Evolutionary conservation across 2,888 invertebrate species (phyloP).

Genomic region (Adela reaumurella): DNA sequence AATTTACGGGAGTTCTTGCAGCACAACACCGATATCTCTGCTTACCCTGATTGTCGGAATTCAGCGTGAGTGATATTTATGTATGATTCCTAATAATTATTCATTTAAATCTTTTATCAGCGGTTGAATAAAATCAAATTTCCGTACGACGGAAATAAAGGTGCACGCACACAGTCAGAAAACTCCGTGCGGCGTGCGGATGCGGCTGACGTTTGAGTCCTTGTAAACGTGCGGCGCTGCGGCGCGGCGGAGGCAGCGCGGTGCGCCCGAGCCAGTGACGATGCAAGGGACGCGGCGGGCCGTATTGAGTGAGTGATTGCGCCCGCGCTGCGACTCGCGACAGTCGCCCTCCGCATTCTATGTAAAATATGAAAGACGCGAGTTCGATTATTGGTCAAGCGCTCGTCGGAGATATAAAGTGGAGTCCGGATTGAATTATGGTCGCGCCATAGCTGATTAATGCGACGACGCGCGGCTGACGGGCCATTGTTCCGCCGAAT

Average conservation of each 20-base stretch:
- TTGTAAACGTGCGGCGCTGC: no score
- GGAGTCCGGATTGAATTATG: conserved; percentile 46
- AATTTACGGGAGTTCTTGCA: no score
- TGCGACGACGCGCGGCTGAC: conserved; percentile 47
- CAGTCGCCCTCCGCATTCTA: conserved; percentile 46
- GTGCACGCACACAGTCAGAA: neutral
- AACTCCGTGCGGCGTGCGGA: neutral
- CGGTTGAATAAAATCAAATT: no score
- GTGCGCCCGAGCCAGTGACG: no score
- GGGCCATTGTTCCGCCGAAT: conserved; percentile 48
- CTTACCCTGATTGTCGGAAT: no score
- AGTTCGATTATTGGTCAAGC: neutral
- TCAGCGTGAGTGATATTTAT: no score
- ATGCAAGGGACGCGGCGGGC: conserved; percentile 24
- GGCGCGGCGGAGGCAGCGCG: no score
- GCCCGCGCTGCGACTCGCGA: conserved; percentile 31
- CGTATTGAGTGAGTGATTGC: conserved; percentile 35
- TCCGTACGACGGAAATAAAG: neutral
- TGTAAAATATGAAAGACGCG: conserved; percentile 50
- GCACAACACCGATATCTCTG: no score
- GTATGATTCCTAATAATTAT: no score
- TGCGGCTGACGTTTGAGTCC: no score
- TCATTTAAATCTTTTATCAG: no score
- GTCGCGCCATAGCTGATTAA: conserved; percentile 51
- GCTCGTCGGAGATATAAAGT: conserved; percentile 23